Conservation (phyloP, 1,140 invertebrate species). For the Catajapyx aquilonaris region DNA sequence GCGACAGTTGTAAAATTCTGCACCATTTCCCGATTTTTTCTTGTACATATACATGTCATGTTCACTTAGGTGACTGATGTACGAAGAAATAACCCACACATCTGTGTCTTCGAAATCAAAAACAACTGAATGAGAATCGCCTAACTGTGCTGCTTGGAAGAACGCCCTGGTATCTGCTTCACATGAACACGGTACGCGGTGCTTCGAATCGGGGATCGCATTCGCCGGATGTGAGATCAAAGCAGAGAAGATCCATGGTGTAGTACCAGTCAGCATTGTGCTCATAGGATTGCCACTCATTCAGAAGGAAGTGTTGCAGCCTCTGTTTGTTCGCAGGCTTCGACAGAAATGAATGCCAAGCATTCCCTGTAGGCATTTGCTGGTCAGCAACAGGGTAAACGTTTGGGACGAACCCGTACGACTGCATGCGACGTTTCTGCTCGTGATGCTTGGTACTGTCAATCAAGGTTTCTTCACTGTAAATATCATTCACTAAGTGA, state of each 20-base stretch:
- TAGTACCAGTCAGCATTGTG: neutral
- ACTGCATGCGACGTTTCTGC: neutral
- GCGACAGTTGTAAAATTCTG: neutral
- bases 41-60: conserved; percentile 1
- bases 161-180: neutral
- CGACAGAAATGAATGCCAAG: neutral
- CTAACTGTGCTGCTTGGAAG: neutral
- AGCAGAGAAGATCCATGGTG: neutral
- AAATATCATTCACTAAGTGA: neutral
- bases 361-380: neutral
- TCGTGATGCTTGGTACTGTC: neutral
- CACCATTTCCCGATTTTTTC: neutral
- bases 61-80: neutral
- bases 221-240: neutral
- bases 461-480: neutral
- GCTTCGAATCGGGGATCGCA: neutral
- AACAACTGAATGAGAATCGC: neutral
- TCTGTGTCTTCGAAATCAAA: conserved; percentile 1
- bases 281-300: neutral
- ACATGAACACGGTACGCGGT: neutral
- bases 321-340: neutral
- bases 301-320: neutral
- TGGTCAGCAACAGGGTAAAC: neutral
- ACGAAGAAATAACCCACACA: neutral
- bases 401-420: neutral